A percentile compares a stretch with the other conserved stretches of the same genome.
These are phyloP conservation scores for Chauna torquata DNA, from an alignment of 2,113 vertebrate genomes.

Conservation along the genomic window DNA sequence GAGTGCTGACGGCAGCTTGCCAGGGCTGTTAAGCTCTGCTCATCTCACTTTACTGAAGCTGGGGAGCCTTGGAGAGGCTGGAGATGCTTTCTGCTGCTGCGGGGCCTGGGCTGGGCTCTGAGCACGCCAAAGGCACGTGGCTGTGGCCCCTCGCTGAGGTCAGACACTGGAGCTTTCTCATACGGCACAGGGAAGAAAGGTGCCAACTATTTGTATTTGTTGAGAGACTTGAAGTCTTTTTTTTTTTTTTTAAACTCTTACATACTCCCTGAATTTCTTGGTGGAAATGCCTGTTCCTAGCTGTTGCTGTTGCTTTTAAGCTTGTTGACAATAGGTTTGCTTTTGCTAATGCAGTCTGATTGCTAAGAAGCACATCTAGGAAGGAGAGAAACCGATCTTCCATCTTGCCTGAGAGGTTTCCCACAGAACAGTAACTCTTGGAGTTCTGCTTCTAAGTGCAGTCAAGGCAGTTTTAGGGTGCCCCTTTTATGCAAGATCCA, in stretches of 20 bases:
- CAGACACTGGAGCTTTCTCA: background rate
- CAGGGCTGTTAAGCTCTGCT: background rate
- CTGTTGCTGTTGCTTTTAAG: background rate
- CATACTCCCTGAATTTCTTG: background rate
- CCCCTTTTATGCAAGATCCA: background rate
- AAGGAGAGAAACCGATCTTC: background rate
- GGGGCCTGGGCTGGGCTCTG: background rate
- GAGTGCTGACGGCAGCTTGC: fast-evolving
- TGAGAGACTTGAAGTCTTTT: background rate
- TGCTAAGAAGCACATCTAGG: background rate
- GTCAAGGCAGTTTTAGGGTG: background rate
- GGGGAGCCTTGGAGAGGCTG: background rate
- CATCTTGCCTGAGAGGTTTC: fast-evolving
- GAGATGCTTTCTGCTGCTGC: background rate
- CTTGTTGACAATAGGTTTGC: background rate
- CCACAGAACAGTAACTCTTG: background rate
- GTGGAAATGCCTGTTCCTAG: background rate
- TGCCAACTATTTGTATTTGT: background rate
- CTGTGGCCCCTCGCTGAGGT: background rate
- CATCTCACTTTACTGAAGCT: fast-evolving
- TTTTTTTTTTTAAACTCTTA: background rate
- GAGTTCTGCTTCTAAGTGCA: background rate
- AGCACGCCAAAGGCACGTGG: fast-evolving
- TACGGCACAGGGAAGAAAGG: background rate
- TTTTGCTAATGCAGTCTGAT: background rate